Conservation (phyloP, 2,113 vertebrate genomes). For the Bubalus kerabau region DNA sequence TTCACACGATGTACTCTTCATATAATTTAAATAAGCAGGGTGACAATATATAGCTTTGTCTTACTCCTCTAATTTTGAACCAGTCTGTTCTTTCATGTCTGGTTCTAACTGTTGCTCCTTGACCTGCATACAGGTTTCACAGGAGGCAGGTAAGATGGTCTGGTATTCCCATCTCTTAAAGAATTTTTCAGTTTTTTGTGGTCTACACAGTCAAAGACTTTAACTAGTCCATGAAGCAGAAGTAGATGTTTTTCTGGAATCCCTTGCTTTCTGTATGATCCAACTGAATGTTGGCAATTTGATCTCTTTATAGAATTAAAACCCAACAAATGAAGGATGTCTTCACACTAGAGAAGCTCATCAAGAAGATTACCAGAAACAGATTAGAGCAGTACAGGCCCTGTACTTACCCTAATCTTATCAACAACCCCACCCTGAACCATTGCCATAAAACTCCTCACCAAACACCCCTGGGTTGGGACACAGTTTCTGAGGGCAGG, state of each 20-base stretch:
- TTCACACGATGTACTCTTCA: not conserved
- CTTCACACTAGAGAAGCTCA: not conserved
- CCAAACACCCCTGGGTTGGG: not conserved
- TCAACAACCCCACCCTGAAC: not conserved
- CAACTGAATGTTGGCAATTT: not conserved
- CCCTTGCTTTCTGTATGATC: not conserved
- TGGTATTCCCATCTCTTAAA: not conserved
- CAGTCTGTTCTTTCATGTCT: not conserved
- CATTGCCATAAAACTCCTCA: not conserved
- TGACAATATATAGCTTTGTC: not conserved
- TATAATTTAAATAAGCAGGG: not conserved
- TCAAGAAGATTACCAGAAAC: not conserved
- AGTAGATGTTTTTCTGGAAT: not conserved
- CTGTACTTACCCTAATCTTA: not conserved
- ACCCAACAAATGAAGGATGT: not conserved
- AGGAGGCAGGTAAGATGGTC: not conserved
- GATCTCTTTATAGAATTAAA: not conserved
- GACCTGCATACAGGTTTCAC: not conserved
- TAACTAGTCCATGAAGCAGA: not conserved
- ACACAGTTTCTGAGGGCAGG: not conserved
- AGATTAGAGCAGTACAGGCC: not conserved
- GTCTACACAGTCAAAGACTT: not conserved
- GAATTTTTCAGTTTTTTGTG: not conserved
- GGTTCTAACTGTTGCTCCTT: not conserved
- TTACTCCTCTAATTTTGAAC: not conserved